Evolutionary conservation across 1,140 invertebrate genomes (phyloP).

Genomic region (Pectinophora gossypiella): DNA sequence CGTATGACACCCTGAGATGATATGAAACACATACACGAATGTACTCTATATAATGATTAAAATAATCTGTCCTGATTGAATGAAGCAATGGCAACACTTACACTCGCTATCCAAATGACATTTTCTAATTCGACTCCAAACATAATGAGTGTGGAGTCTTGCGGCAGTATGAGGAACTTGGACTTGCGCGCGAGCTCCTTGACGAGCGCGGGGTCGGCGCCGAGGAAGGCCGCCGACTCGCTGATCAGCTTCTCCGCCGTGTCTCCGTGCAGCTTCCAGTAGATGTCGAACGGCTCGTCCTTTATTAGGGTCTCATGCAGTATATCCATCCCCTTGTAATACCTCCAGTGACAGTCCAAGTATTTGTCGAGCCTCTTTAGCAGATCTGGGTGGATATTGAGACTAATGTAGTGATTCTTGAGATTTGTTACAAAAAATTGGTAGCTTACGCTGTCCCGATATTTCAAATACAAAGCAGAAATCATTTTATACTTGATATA

Average conservation of each 20-base stretch:
- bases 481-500: constrained; percentile 36
- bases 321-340: constrained; percentile 48
- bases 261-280: constrained; percentile 53
- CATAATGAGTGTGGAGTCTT: constrained; percentile 49
- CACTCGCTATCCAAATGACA: constrained; percentile 53
- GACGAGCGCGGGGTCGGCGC: constrained; percentile 39
- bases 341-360: constrained; percentile 55
- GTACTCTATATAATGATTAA: too few relatives aligned
- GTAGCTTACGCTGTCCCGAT: constrained; percentile 36
- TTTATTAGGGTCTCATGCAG: constrained; percentile 41
- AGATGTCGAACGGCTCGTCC: constrained; percentile 54
- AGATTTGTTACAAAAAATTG: constrained; percentile 48
- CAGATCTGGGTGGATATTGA: constrained; percentile 45
- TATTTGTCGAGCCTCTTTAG: constrained; percentile 45
- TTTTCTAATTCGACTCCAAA: constrained; percentile 41
- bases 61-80: too few relatives aligned
- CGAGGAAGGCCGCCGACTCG: constrained; percentile 30
- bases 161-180: constrained; percentile 48
- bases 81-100: constrained; percentile 53
- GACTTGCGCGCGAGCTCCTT: constrained; percentile 41
- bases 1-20: too few relatives aligned
- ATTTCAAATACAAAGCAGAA: constrained; percentile 39
- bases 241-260: constrained; percentile 44
- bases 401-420: constrained; percentile 36
- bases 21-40: too few relatives aligned